Evolutionary conservation across 2,113 vertebrate genomes (phyloP).

Genomic region (Budorcas taxicolor): DNA sequence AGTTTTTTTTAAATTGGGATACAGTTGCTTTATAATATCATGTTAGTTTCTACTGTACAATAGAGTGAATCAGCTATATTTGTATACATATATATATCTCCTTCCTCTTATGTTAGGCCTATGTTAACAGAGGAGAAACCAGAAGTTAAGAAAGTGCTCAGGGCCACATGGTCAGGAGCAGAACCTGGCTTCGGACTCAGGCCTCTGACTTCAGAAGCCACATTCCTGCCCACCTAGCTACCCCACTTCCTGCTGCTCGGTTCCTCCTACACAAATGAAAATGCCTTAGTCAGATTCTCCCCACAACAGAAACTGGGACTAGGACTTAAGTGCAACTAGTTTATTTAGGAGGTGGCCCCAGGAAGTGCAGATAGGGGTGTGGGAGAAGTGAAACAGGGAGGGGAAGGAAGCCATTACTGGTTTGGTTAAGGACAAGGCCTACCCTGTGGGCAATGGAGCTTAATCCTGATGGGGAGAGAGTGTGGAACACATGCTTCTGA

Average conservation of each 20-base stretch:
- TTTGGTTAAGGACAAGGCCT: background rate
- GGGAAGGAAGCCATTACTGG: background rate
- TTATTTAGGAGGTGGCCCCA: background rate
- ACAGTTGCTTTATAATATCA: background rate
- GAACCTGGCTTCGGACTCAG: background rate
- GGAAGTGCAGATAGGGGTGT: background rate
- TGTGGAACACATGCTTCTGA: background rate
- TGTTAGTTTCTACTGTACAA: background rate
- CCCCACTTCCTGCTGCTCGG: background rate
- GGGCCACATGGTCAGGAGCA: background rate
- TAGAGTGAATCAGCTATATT: background rate
- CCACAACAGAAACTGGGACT: conserved; percentile 9
- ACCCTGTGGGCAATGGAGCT: background rate
- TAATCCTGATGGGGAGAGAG: background rate
- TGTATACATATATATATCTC: background rate
- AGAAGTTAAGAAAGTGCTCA: background rate
- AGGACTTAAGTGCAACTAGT: background rate
- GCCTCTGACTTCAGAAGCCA: background rate
- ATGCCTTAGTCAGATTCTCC: background rate
- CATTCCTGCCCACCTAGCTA: background rate
- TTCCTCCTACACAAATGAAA: background rate
- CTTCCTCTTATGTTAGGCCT: background rate
- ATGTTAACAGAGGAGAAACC: background rate
- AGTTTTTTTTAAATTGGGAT: background rate
- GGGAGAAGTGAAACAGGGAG: conserved; percentile 11